Base-by-base conservation (phyloP, 2,888 invertebrate genomes). In the Eutolmus rufibarbis region DNA sequence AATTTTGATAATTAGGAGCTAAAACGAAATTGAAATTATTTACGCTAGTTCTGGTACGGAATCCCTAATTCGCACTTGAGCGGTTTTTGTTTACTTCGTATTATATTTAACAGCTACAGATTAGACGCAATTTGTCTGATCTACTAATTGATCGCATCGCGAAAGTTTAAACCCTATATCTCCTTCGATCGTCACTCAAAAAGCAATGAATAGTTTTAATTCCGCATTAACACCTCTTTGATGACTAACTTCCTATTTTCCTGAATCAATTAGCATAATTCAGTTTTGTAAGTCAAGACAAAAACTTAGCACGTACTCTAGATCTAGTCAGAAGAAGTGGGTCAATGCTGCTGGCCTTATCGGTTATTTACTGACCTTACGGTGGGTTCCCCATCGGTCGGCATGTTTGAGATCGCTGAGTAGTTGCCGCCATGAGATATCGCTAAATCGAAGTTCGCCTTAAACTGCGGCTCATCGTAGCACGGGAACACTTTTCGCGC, bases 401-500 rank as follows among this genome's bases (percentile, higher is more conserved):
- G 91, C 92, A 92, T 92, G 89, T 92, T 92, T 0, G 93, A 93
- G 19, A 94, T 89, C 0, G 92, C 92, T 2, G 88, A 89, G 57
- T 92, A 92, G 1, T 89, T 90, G 7, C 89, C 89, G 7, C 94
- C 93, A 76, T 95, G 94, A 40, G 93, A 94, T 86, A 96, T 93
- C 2, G 93, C 93, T 16, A 96, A 94, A 46, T 94, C 93, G 90
- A 96, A 96, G n/a, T 92, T 92, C 0, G 96, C 95, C 90, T 96
- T 96, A 51, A 94, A 91, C 0, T 93, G 93, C 0, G 97, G 96
- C 90, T 96, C 96, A 90, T 97, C 97, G 90, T 95, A 96, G 90
- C 96, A 96, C 0, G 97, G 97, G 91, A 97, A 96, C 0, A 95
- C 96, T 16, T 94, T 92, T 0, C 96, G 94, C 0, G 95, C 95